Evolutionary conservation across 2,113 vertebrate species (phyloP).

Genomic region (Silurus asotus): DNA sequence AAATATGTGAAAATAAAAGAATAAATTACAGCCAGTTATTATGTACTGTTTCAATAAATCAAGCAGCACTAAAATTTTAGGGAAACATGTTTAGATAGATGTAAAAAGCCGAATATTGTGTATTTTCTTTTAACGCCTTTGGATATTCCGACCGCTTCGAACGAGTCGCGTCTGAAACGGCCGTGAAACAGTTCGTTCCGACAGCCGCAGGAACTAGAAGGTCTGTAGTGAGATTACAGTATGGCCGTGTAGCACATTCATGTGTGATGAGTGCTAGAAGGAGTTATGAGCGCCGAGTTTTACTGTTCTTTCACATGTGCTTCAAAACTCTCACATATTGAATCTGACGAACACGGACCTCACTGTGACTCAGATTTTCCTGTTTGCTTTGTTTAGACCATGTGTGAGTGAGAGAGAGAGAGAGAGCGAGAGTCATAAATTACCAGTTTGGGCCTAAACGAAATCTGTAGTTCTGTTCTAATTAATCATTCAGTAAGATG

Average conservation of each 20-base stretch:
- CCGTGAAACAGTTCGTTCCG: conserved; percentile 9
- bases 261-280: conserved; percentile 17
- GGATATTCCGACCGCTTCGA: background rate
- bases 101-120: background rate
- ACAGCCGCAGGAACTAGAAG: conserved; percentile 16
- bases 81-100: background rate
- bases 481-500: conserved; percentile 52
- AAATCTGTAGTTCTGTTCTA: conserved; percentile 49
- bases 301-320: conserved; percentile 38
- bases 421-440: conserved; percentile 46
- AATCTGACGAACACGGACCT: conserved; percentile 62
- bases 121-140: background rate
- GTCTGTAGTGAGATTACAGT: conserved; percentile 30
- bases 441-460: conserved; percentile 45
- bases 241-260: conserved; percentile 17
- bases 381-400: conserved; percentile 59
- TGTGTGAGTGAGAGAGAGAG: conserved; percentile 37
- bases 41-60: background rate
- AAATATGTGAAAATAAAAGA: background rate
- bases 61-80: background rate
- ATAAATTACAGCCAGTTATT: background rate
- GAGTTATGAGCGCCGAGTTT: conserved; percentile 14
- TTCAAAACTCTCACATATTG: conserved; percentile 60
- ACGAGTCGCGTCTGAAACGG: background rate
- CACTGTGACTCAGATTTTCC: conserved; percentile 64